Conservation (phyloP, 2,888 invertebrate genomes). For the Scaptomyza parva region DNA sequence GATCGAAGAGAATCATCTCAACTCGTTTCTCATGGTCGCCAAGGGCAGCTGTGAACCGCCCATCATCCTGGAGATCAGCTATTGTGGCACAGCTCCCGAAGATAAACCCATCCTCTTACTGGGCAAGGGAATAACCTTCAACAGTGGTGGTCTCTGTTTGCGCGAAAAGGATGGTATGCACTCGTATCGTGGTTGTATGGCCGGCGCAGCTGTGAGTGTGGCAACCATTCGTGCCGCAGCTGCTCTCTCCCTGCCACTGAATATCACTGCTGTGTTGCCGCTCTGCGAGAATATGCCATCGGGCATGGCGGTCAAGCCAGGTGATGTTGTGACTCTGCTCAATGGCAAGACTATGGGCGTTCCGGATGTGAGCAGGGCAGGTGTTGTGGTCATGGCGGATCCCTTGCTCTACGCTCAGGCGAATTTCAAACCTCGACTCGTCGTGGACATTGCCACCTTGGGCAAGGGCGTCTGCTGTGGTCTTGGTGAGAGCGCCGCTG, state of each 20-base stretch:
- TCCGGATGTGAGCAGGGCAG: conserved; percentile 89
- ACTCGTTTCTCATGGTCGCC: conserved; percentile 85
- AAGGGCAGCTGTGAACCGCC: conserved; percentile 86
- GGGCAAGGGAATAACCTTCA: conserved; percentile 87
- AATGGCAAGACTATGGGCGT: conserved; percentile 86
- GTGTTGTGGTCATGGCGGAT: conserved; percentile 92
- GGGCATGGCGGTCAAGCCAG: conserved; percentile 87
- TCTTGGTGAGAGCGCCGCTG: conserved; percentile 86
- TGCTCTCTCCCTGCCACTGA: conserved; percentile 86
- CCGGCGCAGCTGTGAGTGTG: conserved; percentile 87
- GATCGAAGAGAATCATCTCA: conserved; percentile 86
- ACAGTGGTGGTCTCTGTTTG: conserved; percentile 84
- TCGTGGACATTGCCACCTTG: conserved; percentile 87
- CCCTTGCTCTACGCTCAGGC: conserved; percentile 91
- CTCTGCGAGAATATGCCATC: conserved; percentile 86
- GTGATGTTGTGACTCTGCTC: conserved; percentile 85
- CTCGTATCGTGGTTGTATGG: conserved; percentile 87
- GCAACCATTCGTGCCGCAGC: conserved; percentile 86
- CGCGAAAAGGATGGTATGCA: conserved; percentile 71
- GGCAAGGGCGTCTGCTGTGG: conserved; percentile 85
- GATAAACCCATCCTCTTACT: conserved; percentile 86
- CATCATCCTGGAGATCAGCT: conserved; percentile 86
- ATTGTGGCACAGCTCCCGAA: conserved; percentile 85
- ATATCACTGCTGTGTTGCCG: conserved; percentile 85
- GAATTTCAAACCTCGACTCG: conserved; percentile 86